A percentile compares a stretch with the other conserved stretches of the same genome.
phyloP scores from a whole-genome alignment of 2,113 vertebrate genomes.

The Semnornis frantzii region DNA sequence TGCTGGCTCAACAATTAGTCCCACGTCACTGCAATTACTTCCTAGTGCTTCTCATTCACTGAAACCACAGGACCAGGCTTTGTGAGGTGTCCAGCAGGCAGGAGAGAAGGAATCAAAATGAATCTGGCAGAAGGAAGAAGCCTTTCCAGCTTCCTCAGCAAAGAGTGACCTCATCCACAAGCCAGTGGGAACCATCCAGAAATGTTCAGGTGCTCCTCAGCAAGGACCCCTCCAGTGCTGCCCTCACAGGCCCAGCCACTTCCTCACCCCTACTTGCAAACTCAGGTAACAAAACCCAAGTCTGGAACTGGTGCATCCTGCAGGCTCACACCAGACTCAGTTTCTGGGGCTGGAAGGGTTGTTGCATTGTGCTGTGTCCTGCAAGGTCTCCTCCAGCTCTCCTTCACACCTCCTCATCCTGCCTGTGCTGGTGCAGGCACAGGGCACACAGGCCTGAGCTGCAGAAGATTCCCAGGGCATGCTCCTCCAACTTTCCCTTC shows the following conservation, averaged over 20 bases:
- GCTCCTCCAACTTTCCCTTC: not conserved
- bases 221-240: not conserved
- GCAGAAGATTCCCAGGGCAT: not conserved
- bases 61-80: not conserved
- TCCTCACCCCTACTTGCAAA: not conserved
- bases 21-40: accelerated
- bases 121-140: not conserved
- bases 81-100: not conserved
- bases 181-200: not conserved
- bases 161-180: not conserved
- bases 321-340: not conserved
- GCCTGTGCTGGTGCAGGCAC: not conserved
- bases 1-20: not conserved
- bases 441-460: not conserved
- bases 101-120: not conserved
- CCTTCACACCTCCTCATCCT: not conserved
- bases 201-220: not conserved
- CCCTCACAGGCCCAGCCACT: not conserved
- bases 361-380: not conserved
- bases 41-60: not conserved
- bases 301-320: not conserved
- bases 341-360: not conserved
- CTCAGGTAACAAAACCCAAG: not conserved
- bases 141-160: not conserved
- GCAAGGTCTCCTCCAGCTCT: not conserved